Conservation (phyloP, 2,113 vertebrate genomes). For the Heterotilapia buettikoferi region DNA sequence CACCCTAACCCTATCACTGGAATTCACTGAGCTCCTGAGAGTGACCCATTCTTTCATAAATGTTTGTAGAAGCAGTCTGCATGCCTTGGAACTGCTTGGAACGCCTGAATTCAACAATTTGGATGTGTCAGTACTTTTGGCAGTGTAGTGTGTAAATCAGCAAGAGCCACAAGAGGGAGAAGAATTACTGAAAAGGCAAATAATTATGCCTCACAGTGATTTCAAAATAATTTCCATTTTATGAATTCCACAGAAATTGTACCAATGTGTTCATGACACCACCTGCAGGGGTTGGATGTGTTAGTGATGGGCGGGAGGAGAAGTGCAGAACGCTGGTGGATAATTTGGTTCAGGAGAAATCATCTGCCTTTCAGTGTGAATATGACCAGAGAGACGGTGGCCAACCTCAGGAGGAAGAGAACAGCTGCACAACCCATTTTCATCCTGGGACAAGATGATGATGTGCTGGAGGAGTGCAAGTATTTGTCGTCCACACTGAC, state of each 20-base stretch:
- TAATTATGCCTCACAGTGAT: neutral
- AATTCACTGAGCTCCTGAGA: neutral
- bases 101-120: neutral
- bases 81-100: too few species aligned
- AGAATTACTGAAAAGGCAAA: neutral
- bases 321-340: neutral
- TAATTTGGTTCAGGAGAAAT: neutral
- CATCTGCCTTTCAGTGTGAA: neutral
- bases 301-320: neutral
- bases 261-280: neutral
- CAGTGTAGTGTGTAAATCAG: neutral
- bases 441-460: neutral
- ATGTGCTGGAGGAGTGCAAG: too few species aligned
- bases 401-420: neutral
- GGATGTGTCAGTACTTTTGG: neutral
- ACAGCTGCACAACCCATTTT: neutral
- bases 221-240: neutral
- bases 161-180: neutral
- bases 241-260: neutral
- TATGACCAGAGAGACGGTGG: neutral
- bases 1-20: neutral
- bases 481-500: neutral
- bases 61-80: too few species aligned
- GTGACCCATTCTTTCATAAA: neutral
- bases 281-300: neutral